Conservation (phyloP, 2,888 invertebrate genomes). For the Aelia acuminata region DNA sequence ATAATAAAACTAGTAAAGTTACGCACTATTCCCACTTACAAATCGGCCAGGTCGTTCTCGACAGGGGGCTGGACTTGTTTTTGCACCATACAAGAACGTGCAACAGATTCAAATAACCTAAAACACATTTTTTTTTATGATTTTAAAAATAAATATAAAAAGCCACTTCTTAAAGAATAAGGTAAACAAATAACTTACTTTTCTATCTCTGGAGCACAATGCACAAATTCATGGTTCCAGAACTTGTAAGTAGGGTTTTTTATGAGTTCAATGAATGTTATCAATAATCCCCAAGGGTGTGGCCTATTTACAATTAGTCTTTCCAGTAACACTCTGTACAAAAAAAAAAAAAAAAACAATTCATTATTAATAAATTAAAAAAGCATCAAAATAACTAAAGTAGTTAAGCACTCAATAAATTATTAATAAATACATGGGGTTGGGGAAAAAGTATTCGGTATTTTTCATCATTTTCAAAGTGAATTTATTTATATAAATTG, state of each 20-base stretch:
- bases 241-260: conserved; percentile 99
- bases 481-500: too few species aligned
- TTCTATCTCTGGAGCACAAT: conserved; percentile 99
- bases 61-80: conserved; percentile 79
- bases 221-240: conserved; percentile 99
- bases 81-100: conserved; percentile 93
- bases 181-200: conserved; percentile 79
- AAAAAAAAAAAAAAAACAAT: too few species aligned
- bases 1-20: not conserved
- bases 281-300: conserved; percentile 98
- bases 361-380: too few species aligned
- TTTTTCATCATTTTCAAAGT: too few species aligned
- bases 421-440: too few species aligned
- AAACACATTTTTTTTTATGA: conserved; percentile 66
- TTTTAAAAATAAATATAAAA: not conserved
- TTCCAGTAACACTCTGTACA: conserved; percentile 88
- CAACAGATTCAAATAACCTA: conserved; percentile 96
- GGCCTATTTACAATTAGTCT: conserved; percentile 97
- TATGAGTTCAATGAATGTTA: conserved; percentile 98
- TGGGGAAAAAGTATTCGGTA: too few species aligned
- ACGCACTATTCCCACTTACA: conserved; percentile 68
- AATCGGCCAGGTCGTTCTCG: conserved; percentile 80
- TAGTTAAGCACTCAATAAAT: too few species aligned
- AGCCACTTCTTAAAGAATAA: conserved; percentile 13
- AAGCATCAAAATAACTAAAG: too few species aligned